Evolutionary conservation across 2,113 vertebrate genomes (phyloP).

Genomic region (Psophia crepitans): DNA sequence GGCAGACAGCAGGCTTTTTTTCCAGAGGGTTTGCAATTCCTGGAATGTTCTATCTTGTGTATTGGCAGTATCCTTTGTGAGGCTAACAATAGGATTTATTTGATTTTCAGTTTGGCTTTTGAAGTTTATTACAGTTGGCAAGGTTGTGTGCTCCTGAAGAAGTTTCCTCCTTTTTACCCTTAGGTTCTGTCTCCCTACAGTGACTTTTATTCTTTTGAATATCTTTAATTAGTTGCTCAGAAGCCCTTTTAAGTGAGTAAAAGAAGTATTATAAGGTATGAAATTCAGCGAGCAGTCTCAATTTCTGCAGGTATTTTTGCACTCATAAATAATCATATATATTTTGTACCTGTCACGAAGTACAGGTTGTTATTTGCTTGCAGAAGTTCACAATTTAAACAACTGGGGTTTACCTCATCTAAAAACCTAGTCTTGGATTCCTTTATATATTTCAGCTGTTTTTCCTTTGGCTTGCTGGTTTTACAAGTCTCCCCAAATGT

Average conservation of each 20-base stretch:
- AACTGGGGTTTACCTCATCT: neutral
- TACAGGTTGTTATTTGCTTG: neutral
- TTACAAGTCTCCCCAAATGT: neutral
- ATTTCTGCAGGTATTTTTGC: neutral
- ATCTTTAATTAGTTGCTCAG: slow-evolving; percentile 14
- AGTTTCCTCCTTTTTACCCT: neutral
- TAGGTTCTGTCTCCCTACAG: neutral
- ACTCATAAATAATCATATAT: neutral
- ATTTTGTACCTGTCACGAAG: neutral
- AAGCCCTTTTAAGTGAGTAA: neutral
- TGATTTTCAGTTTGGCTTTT: slow-evolving; percentile 11
- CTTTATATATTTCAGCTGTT: neutral
- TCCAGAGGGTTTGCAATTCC: neutral
- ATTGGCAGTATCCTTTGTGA: neutral
- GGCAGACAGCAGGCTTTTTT: neutral
- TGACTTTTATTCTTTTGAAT: slow-evolving; percentile 12
- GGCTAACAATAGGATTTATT: neutral
- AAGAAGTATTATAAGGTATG: neutral
- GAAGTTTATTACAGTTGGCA: slow-evolving; percentile 26
- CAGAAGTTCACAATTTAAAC: neutral
- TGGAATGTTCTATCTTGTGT: neutral
- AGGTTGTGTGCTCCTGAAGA: neutral
- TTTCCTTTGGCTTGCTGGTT: neutral
- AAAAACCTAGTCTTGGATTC: neutral
- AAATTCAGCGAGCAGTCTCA: neutral